Conservation (phyloP, 1,140 invertebrate genomes). For the Solenopsis invicta region DNA sequence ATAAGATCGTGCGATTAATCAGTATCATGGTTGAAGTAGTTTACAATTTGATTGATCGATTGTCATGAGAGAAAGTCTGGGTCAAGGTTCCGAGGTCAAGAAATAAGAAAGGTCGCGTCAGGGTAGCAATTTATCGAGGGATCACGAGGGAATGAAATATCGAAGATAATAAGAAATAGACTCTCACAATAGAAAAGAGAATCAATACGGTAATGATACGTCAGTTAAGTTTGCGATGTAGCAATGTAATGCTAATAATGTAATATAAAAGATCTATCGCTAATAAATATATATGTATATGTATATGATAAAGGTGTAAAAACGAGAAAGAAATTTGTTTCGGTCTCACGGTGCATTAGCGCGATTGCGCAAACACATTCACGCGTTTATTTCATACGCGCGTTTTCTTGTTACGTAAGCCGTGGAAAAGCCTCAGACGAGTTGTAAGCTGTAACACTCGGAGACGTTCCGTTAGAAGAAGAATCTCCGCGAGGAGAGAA, state of each 20-base stretch:
- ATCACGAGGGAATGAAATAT: conserved; percentile 69
- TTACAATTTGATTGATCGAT: conserved; percentile 78
- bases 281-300: neutral
- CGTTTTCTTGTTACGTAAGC: conserved; percentile 69
- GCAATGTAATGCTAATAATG: neutral
- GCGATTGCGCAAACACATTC: conserved; percentile 55
- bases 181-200: conserved; percentile 34
- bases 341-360: conserved; percentile 32
- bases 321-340: conserved; percentile 38
- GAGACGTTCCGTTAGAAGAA: conserved; percentile 20
- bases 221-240: neutral
- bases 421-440: conserved; percentile 54
- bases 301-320: neutral
- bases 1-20: conserved; percentile 74
- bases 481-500: conserved; percentile 44
- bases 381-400: conserved; percentile 63
- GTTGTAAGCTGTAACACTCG: conserved; percentile 27
- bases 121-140: conserved; percentile 63
- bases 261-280: conserved; percentile 19
- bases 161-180: conserved; percentile 49
- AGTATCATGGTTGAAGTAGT: conserved; percentile 70
- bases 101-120: conserved; percentile 77
- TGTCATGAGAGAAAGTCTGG: conserved; percentile 74
- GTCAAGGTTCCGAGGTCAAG: conserved; percentile 81
- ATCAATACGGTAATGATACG: conserved; percentile 43